These are phyloP conservation scores for Thymallus thymallus DNA, from an alignment of 2,113 vertebrate species.

Conservation along the genomic window DNA sequence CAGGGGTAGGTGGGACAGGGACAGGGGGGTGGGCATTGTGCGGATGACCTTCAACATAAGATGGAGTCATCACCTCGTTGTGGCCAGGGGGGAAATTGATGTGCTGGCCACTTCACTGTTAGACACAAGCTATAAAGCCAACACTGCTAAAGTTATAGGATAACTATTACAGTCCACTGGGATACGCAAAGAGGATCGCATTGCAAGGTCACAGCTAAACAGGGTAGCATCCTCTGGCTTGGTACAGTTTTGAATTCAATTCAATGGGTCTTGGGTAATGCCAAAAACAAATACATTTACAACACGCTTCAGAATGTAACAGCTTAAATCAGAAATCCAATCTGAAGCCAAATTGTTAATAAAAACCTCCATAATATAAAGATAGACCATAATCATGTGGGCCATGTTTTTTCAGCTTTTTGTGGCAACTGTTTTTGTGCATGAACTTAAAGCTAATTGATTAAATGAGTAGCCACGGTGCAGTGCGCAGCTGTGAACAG, in stretches of 20 bases:
- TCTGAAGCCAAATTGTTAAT: too few species aligned
- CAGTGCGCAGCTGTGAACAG: neutral
- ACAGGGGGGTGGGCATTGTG: too few species aligned
- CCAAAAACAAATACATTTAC: neutral
- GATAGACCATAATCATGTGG: too few species aligned
- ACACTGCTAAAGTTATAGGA: slow-evolving; percentile 45
- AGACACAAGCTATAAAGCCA: slow-evolving; percentile 49
- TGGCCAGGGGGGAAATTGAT: slow-evolving; percentile 62
- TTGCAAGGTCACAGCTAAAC: slow-evolving; percentile 67
- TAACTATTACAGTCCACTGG: slow-evolving; percentile 48
- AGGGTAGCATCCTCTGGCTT: slow-evolving; percentile 47
- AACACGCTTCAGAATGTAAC: too few species aligned
- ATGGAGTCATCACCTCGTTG: slow-evolving; percentile 55
- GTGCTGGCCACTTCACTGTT: slow-evolving; percentile 51
- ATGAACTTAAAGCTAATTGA: neutral
- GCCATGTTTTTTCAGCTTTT: too few species aligned
- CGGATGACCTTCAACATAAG: slow-evolving; percentile 62
- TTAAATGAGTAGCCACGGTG: neutral
- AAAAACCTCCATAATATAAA: too few species aligned
- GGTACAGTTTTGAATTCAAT: neutral
- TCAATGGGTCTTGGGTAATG: neutral
- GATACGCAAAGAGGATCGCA: slow-evolving; percentile 58
- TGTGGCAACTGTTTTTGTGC: neutral
- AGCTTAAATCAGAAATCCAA: too few species aligned
- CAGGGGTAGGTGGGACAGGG: neutral